Base-by-base conservation (phyloP, 2,113 vertebrate species). In the Grammomys dolichurus region DNA sequence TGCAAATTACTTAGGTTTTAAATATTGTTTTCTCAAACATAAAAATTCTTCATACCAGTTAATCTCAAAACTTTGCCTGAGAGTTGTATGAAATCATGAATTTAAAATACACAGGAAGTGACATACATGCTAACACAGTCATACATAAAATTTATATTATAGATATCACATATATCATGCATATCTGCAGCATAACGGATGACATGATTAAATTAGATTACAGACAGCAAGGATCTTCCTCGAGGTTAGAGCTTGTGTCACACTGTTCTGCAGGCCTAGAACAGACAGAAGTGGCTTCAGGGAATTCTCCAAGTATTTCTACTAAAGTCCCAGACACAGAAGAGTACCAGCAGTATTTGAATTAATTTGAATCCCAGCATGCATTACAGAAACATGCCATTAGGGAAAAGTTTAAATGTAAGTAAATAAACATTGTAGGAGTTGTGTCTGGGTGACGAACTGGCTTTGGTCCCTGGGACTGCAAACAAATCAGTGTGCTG, bases 251-350 rank as follows among this genome's bases (percentile, higher is more conserved):
- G 9, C 75, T 69, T 20, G 1, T 31, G 14, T 67, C 7, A 28
- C 48, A 69, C 12, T 91, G 40, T 58, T 91, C 24, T 54, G 19
- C 48, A 51, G 76, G n/a, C 40, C 51, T 60, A 56, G 51, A 26
- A 81, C 92, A 65, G 65, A 67, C n/a, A 54, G 87, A 70, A 78
- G 0, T 60, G 9, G 17, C 13, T 93, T 76, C n/a, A 91, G 33
- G 10, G 67, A 92, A 43, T 24, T 43, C 81, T 67, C 81, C 67
- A 87, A 70, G 19, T 93, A 70, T 10, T 17, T 93, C 24, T 87
- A 26, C 9, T 60, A 70, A 7, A 91, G 26, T 87, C 90, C 33
- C 36, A 89, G 89, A 69, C 11, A n/a, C 12, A 60, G 20, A 90
- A 33, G 31, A 69, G 20, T 19, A 91, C 14, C 12, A 69, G 20